Base-by-base conservation (phyloP, 2,888 invertebrate genomes). In the Apamea monoglypha region DNA sequence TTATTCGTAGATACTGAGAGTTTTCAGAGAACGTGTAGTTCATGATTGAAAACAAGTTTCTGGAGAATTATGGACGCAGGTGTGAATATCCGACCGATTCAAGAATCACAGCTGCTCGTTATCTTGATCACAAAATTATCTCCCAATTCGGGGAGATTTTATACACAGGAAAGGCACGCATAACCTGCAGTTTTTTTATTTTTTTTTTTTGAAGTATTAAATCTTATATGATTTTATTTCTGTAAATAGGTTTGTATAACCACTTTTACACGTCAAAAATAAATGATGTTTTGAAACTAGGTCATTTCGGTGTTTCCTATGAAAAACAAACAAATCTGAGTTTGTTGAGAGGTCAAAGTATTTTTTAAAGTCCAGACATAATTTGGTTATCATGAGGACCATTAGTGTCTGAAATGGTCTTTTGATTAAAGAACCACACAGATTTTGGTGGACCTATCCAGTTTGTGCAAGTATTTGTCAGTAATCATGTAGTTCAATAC, bases 51-150 rank as follows among this genome's bases (percentile, higher is more conserved):
- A 84, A 69, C 21, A 61, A 29, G 12, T 18, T 67, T 14, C 12
- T 16, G 21, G 21, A 66, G 12, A 14, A 59, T 16, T n/a, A 32
- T 1, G 1, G 8, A 29, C 6, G 14, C 40, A n/a, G 32, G 16
- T 72, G 32, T 59, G 18, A 74, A 67, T 84, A 84, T 87, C 87
- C 84, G 84, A 84, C 18, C 84, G 64, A 1, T 25, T n/a, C 14
- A 64, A 64, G n/a, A 53, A 69, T 78, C 79, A 77, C 90, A 89
- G 83, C 89, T 89, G 89, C 82, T 82, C 68, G 63, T 72, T 81
- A 87, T 81, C 85, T 78, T 67, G 66, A 87, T 79, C 25, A 72
- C 78, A 84, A 87, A 84, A 83, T 36, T 67, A 44, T 80, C 44
- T 64, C 80, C 63, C 64, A 16, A 50, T 16, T 53, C 66, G 21